Evolutionary conservation across 1,140 invertebrate genomes (phyloP).

Genomic region (Nasonia vitripennis): DNA sequence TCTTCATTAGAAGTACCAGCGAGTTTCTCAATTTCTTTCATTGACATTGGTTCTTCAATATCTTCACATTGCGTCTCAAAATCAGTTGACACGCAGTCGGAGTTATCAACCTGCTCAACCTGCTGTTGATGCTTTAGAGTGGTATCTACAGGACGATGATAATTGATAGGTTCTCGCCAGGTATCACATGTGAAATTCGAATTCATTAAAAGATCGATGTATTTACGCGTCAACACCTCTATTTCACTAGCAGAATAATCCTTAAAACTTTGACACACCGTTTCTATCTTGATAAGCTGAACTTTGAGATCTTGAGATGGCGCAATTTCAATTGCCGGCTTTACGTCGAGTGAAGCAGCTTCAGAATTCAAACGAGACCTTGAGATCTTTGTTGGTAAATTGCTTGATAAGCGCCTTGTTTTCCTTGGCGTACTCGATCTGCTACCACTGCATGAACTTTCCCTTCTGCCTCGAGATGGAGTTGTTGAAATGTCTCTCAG

Average conservation of each 20-base stretch:
- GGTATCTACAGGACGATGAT: neutral
- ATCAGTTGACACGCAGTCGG: conserved; percentile 36
- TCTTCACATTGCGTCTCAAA: conserved; percentile 16
- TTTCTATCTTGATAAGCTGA: conserved; percentile 56
- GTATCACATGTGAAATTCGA: conserved; percentile 51
- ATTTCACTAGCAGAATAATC: conserved; percentile 54
- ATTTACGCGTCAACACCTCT: conserved; percentile 48
- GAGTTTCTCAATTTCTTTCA: neutral
- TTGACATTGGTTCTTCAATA: neutral
- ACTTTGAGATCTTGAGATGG: conserved; percentile 14
- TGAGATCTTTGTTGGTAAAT: neutral
- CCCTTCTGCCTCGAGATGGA: neutral
- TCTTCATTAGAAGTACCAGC: neutral
- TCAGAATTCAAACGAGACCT: neutral
- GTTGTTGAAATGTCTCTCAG: neutral
- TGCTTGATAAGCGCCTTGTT: neutral
- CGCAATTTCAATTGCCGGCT: neutral
- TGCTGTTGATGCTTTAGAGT: neutral
- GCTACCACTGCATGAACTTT: neutral
- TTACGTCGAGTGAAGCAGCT: neutral
- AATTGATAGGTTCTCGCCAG: conserved; percentile 40
- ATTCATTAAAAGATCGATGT: conserved; percentile 49
- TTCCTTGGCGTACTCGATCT: neutral
- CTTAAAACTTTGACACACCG: conserved; percentile 19
- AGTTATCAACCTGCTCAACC: conserved; percentile 29